Conservation (phyloP, 2,113 vertebrate species). For the Ctenodactylus gundi region DNA sequence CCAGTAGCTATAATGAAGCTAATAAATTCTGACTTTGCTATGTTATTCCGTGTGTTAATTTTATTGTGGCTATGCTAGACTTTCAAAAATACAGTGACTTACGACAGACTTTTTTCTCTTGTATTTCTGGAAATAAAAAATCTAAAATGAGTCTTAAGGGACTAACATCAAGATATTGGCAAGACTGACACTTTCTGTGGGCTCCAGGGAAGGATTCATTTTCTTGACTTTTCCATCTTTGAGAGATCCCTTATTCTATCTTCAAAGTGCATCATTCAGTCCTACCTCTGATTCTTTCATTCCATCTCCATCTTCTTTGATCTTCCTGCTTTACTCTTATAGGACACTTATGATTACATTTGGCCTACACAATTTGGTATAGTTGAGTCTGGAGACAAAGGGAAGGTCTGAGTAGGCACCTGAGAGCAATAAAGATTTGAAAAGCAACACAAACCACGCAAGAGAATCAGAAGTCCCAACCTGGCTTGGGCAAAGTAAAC, state of each 20-base stretch:
- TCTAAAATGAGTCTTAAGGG: neutral
- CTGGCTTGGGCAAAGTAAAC: too few relatives aligned
- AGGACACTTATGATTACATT: neutral
- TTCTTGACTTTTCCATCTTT: neutral
- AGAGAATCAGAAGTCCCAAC: too few relatives aligned
- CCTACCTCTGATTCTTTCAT: neutral
- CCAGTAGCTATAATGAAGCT: neutral
- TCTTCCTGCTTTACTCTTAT: neutral
- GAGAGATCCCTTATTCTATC: neutral
- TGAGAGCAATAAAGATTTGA: neutral
- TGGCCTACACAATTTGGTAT: neutral
- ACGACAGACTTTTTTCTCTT: neutral
- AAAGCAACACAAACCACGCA: neutral
- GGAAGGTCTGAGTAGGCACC: neutral
- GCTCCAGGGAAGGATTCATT: neutral
- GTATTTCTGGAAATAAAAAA: neutral
- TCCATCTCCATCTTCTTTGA: neutral
- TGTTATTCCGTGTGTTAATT: neutral
- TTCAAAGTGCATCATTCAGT: neutral
- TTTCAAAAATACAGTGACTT: neutral
- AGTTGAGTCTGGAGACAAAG: neutral
- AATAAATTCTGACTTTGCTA: neutral
- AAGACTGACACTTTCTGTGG: neutral
- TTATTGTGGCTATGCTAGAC: neutral
- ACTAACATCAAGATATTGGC: neutral